Evolutionary conservation across 2,797 vertebrate genomes (phyloP), one percentile per base, ranked within the genome.

Genomic region (Lophius americanus): DNA sequence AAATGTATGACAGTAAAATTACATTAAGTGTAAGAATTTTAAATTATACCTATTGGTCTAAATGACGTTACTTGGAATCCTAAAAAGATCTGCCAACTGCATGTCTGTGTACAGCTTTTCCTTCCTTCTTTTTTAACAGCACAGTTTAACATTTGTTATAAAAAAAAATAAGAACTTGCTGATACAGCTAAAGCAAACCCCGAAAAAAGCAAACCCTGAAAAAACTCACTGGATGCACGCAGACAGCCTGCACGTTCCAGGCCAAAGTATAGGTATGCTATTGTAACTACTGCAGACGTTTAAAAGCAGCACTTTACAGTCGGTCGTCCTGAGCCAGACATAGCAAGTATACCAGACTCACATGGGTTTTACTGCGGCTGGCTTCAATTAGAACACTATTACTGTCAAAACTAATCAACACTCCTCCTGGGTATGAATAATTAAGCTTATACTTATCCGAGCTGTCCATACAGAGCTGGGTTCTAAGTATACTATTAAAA

Each of bases 301-400:
- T 88, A 79, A 78, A 86, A 86, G 77, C 82, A 78, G 84, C 76
- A 82, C 80, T 89, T 84, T 69, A 62, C 80, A 70, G 58, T 41
- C 85, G 85, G 83, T 78, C 63, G 73, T 74, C 72, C 74, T 81
- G 68, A 79, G 70, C 73, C 82, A 89, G 82, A 82, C 87, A 60
- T 72, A 79, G 83, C 67, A 79, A 85, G 68, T 81, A 81, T 65
- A 85, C 72, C 44, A 39, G 65, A 62, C 83, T 78, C 79, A 73
- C 88, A 79, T 89, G 75, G 72, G 74, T 91, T 82, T 68, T 87
- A 84, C 86, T 41, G 48, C 56, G 85, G 56, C 89, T 92, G 91
- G 84, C 86, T 92, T 86, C 83, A 89, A 93, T 93, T 93, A 93
- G 92, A 92, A 91, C 86, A 63, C 85, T 77, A 91, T 92, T 90